Evolutionary conservation across 2,797 vertebrate genomes (phyloP).

Genomic region (Argentina silus): DNA sequence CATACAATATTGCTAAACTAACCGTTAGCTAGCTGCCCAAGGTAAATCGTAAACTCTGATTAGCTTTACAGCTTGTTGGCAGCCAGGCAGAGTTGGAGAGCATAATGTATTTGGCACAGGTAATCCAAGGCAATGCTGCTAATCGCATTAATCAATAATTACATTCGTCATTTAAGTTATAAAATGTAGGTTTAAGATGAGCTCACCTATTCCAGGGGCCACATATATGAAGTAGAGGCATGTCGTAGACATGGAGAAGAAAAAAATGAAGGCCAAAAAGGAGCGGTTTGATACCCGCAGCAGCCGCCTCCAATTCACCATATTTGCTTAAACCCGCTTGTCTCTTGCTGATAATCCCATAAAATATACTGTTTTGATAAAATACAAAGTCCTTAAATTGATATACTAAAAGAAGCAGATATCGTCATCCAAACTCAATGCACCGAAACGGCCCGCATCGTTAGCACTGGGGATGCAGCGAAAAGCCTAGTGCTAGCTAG

Average conservation of each 20-base stretch:
- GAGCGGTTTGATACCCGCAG: constrained; percentile 92
- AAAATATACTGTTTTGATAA: constrained; percentile 59
- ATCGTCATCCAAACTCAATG: constrained; percentile 43
- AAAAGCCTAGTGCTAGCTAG: constrained; percentile 42
- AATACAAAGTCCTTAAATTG: constrained; percentile 44
- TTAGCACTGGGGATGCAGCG: constrained; percentile 38
- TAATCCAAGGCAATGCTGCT: no score
- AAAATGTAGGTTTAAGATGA: constrained; percentile 13
- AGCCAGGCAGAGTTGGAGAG: no score
- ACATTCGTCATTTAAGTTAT: no score
- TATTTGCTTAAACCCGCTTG: constrained; percentile 74
- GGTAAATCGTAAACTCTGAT: no score
- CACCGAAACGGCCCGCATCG: constrained; percentile 56
- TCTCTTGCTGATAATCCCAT: constrained; percentile 69
- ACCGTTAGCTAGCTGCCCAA: no score
- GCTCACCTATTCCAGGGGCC: constrained; percentile 93
- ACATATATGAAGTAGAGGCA: constrained; percentile 96
- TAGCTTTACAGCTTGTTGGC: no score
- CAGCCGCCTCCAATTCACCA: constrained; percentile 85
- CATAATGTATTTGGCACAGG: no score
- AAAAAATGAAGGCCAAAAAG: constrained; percentile 92
- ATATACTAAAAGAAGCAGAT: constrained; percentile 10
- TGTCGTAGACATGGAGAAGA: constrained; percentile 93
- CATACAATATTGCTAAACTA: no score
- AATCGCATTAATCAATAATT: no score